Evolutionary conservation across 2,113 vertebrate genomes (phyloP).

Genomic region (Petrocephalus zakoni): DNA sequence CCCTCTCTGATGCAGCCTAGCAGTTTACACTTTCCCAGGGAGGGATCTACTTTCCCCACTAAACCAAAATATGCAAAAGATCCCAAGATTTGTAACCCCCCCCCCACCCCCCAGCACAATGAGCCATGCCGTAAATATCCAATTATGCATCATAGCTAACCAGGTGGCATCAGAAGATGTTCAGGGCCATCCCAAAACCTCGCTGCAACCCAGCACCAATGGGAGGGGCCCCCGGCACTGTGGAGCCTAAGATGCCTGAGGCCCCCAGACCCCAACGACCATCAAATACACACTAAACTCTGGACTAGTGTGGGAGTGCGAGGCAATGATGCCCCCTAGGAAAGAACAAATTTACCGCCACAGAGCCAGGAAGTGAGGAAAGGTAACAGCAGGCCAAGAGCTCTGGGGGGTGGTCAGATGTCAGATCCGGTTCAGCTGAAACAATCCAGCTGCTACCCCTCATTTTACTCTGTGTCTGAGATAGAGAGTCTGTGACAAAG

Average conservation of each 20-base stretch:
- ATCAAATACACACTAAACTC: background rate
- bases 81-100: background rate
- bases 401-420: background rate
- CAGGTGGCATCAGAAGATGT: background rate
- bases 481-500: background rate
- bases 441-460: background rate
- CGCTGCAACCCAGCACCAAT: background rate
- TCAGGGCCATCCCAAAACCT: background rate
- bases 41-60: background rate
- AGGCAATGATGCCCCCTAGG: background rate
- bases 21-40: background rate
- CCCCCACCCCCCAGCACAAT: background rate
- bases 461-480: background rate
- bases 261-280: background rate
- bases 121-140: slow-evolving; percentile 3
- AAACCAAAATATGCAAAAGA: background rate
- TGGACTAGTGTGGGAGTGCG: background rate
- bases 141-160: background rate
- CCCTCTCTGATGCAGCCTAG: background rate
- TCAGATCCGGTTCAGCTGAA: slow-evolving; percentile 9
- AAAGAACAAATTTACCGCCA: background rate
- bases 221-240: background rate
- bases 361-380: background rate
- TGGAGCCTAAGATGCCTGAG: background rate
- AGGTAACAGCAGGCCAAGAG: background rate